Base-by-base conservation (phyloP, 2,888 invertebrate species). In the Conistra vaccinii region DNA sequence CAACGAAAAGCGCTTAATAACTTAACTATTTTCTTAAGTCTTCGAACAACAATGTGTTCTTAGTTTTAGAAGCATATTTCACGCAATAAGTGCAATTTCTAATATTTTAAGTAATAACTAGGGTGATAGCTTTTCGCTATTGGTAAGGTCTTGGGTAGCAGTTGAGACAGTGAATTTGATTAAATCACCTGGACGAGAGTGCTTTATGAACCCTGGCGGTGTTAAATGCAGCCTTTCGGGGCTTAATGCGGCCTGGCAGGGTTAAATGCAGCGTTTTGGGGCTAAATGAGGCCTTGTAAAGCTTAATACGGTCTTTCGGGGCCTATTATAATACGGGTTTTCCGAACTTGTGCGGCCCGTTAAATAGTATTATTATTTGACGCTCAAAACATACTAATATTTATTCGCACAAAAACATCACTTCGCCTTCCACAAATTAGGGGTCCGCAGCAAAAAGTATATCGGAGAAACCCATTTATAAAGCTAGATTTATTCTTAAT, bases 31-130 rank as follows among this genome's bases (percentile, higher is more conserved):
- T 65, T 60, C 65, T 60, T 74, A 65, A 76, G 69, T 79, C 60
- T 63, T 51, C 57, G 76, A 80, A 77, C 81, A 81, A 80, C 62
- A 80, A 84, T 61, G 81, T 88, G 87, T 87, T 89, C 85, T 85
- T 89, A 88, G 84, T 78, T 73, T 85, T 84, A 81, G 79, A 78
- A n/a, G 76, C 74, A 81, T 84, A 69, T 68, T 78, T 69, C 84
- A 84, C 81, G 35, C 72, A 42, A 68, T n/a, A 77, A 83, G 76
- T 85, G 85, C 88, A 85, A 88, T 83, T 80, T 85, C 51, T 78
- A 67, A 84, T 69, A 70, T 61, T 29, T 26, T 73, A 69, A 73
- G 53, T 32, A 62, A 48, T 62, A 65, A 65, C 4, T 68, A 73
- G 62, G 55, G 71, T 51, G 45, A 72, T 73, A 75, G 61, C 66